These are phyloP conservation scores for Rousettus leschenaultii DNA, from an alignment of 2,113 vertebrate genomes.

Conservation along the genomic window DNA sequence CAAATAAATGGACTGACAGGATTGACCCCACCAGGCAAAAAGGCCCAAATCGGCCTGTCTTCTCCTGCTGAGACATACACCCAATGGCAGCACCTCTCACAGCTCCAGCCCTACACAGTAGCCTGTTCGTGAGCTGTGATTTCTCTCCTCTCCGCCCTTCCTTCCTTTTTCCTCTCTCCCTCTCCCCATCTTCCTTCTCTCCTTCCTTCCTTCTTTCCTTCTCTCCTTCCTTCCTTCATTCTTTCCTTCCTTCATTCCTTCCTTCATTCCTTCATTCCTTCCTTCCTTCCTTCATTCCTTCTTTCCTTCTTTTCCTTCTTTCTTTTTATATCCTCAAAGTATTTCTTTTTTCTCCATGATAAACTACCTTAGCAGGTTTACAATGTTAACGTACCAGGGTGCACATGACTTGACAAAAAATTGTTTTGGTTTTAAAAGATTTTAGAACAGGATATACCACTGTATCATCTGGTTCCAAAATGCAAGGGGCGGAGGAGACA, in stretches of 20 bases:
- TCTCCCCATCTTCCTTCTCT: neutral
- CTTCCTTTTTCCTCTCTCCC: neutral
- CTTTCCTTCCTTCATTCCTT: neutral
- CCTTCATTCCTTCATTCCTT: neutral
- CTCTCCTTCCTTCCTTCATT: neutral
- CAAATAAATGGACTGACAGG: slow-evolving; percentile 85
- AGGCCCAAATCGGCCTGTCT: slow-evolving; percentile 83
- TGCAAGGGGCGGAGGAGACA: neutral
- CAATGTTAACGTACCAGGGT: slow-evolving; percentile 81
- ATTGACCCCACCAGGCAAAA: slow-evolving; percentile 81
- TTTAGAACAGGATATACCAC: slow-evolving; percentile 68
- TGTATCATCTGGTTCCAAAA: slow-evolving; percentile 36
- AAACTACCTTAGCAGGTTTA: slow-evolving; percentile 79
- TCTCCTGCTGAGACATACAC: slow-evolving; percentile 85
- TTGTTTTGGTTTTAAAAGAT: slow-evolving; percentile 70
- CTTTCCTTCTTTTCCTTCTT: neutral
- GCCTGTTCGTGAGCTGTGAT: slow-evolving; percentile 65
- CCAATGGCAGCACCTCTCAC: slow-evolving; percentile 74
- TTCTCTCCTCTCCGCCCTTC: slow-evolving; percentile 39
- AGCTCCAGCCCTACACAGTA: slow-evolving; percentile 69
- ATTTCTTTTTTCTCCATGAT: slow-evolving; percentile 79
- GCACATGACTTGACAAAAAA: slow-evolving; percentile 81
- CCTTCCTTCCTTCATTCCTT: no score
- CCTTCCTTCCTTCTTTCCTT: neutral
- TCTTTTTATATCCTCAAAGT: slow-evolving; percentile 72